Percentiles rank a stretch among this genome's conserved stretches.
Evolutionary conservation across 2,113 vertebrate genomes (phyloP).

Genomic region (Tetrax tetrax): DNA sequence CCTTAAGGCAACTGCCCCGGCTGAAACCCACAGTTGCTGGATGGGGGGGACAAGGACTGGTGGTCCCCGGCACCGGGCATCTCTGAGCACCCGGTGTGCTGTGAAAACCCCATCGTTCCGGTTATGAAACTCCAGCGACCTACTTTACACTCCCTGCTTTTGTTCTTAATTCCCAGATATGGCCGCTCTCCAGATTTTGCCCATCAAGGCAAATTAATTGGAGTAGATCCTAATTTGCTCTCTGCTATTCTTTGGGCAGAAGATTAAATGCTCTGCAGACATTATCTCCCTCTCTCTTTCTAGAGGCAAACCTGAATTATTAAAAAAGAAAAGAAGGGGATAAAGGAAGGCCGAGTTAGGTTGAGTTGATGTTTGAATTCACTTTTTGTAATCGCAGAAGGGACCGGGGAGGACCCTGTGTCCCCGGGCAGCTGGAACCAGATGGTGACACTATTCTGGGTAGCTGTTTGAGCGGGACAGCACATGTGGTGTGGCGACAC

Average conservation of each 20-base stretch:
- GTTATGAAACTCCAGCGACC: constrained; percentile 72
- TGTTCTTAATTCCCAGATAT: constrained; percentile 75
- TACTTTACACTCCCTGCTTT: constrained; percentile 73
- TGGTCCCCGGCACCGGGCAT: rapidly evolving
- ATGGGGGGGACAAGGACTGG: rapidly evolving
- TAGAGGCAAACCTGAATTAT: constrained; percentile 40
- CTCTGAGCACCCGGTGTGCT: rapidly evolving
- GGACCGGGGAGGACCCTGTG: background rate
- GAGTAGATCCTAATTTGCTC: constrained; percentile 77
- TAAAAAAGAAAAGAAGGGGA: background rate
- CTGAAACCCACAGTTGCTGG: rapidly evolving
- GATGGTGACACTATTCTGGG: constrained; percentile 8
- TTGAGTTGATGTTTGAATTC: background rate
- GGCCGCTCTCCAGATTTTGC: constrained; percentile 70
- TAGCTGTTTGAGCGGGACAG: background rate
- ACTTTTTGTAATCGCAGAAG: background rate
- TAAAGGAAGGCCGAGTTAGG: constrained; percentile 9
- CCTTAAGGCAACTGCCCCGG: background rate
- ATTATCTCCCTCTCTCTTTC: constrained; percentile 66
- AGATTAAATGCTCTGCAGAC: constrained; percentile 78
- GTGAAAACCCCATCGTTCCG: background rate
- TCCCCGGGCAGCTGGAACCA: background rate
- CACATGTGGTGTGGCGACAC: background rate
- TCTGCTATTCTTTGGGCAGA: constrained; percentile 71
- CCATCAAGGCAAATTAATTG: constrained; percentile 69